Evolutionary conservation across 2,888 invertebrate genomes (phyloP), one percentile per base, ranked within the genome.

Genomic region (Ctena decussata): DNA sequence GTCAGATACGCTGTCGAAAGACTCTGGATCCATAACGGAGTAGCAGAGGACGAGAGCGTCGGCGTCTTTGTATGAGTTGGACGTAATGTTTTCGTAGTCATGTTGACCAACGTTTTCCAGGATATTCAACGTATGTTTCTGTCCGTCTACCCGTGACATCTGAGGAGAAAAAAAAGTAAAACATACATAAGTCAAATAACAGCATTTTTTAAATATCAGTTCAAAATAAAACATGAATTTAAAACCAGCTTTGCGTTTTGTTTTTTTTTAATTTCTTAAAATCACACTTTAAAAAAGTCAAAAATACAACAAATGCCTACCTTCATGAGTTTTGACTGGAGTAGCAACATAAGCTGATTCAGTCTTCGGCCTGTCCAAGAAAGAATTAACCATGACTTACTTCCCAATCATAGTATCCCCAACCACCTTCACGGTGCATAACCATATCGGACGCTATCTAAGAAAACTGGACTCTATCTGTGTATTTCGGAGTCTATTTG

Each of bases 391-490:
- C 37, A 93, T 74, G 32, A 91, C 89, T 11, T 91, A 91, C 71
- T 93, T 93, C 18, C 93, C 93, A n/a, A 93, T 92, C 92, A 92
- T 92, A 15, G 91, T 92, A 80, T 93, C 92, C 12, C 93, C 93
- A 57, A 92, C 85, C 60, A 93, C 72, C n/a, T n/a, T n/a, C n/a
- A n/a, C n/a, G n/a, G n/a, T n/a, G n/a, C n/a, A n/a, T n/a, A n/a
- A n/a, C n/a, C n/a, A n/a, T n/a, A n/a, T n/a, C n/a, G n/a, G n/a
- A n/a, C n/a, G n/a, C n/a, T n/a, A n/a, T n/a, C n/a, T n/a, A n/a
- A n/a, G n/a, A n/a, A n/a, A n/a, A n/a, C n/a, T n/a, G n/a, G n/a
- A n/a, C n/a, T n/a, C n/a, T n/a, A n/a, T n/a, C n/a, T n/a, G n/a
- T n/a, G n/a, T n/a, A n/a, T n/a, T n/a, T n/a, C n/a, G n/a, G n/a